Evolutionary conservation across 1,140 invertebrate genomes (phyloP).

Genomic region (Ostrea denselamellosa): DNA sequence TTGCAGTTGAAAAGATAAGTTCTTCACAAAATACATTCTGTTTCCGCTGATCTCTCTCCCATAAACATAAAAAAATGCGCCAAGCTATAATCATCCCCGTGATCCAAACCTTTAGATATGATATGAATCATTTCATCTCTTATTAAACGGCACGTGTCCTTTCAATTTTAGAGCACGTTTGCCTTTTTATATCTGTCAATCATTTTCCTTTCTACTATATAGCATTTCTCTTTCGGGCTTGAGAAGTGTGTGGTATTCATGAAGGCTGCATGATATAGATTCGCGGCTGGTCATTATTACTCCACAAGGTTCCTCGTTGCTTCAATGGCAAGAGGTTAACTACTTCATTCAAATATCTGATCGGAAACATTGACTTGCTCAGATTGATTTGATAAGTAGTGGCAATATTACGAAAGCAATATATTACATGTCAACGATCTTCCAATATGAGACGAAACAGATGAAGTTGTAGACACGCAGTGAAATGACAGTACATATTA

Average conservation of each 20-base stretch:
- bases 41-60: background rate
- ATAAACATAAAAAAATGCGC: background rate
- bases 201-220: background rate
- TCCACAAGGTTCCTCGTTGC: background rate
- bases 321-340: constrained; percentile 23
- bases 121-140: constrained; percentile 17
- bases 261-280: background rate
- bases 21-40: too few species aligned
- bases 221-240: background rate
- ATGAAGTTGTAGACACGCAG: background rate
- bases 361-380: background rate
- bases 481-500: background rate
- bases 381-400: constrained; percentile 27
- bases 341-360: constrained; percentile 22
- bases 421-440: constrained; percentile 2
- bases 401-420: background rate
- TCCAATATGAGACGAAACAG: constrained; percentile 7
- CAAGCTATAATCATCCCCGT: too few species aligned
- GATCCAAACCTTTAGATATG: too few species aligned
- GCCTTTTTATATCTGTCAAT: background rate
- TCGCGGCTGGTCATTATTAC: constrained; percentile 2
- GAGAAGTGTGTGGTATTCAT: background rate
- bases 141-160: background rate
- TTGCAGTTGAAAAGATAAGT: too few species aligned
- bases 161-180: background rate